Percentiles rank a stretch among this genome's conserved stretches.
These are phyloP conservation scores for Etheostoma perlongum DNA, from an alignment of 2,797 vertebrate species.

Conservation along the genomic window DNA sequence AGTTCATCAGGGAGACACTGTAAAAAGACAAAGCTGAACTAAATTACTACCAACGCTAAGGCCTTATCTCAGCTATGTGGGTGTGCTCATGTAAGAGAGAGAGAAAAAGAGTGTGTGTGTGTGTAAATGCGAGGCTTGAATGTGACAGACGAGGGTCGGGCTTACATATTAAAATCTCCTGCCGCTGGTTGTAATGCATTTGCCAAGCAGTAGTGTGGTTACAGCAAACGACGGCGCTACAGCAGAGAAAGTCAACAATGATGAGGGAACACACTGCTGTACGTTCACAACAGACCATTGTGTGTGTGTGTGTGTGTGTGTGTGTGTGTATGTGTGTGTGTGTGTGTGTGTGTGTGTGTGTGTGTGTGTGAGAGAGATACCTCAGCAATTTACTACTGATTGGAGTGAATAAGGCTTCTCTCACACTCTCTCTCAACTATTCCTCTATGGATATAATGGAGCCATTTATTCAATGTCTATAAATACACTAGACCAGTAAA, in stretches of 20 bases:
- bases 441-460: slow-evolving; percentile 41
- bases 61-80: slow-evolving; percentile 74
- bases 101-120: slow-evolving; percentile 12
- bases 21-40: slow-evolving; percentile 75
- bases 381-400: slow-evolving; percentile 42
- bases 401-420: slow-evolving; percentile 36
- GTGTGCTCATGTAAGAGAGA: slow-evolving; percentile 34
- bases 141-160: slow-evolving; percentile 53
- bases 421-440: slow-evolving; percentile 5
- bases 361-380: slow-evolving; percentile 16
- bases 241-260: neutral
- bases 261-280: slow-evolving; percentile 8
- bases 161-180: slow-evolving; percentile 57
- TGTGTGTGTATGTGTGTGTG: slow-evolving; percentile 22
- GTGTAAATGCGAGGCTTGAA: slow-evolving; percentile 36
- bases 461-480: slow-evolving; percentile 42
- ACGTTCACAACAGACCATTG: slow-evolving; percentile 6
- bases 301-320: slow-evolving; percentile 30
- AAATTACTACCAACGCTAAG: slow-evolving; percentile 71
- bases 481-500: slow-evolving; percentile 20
- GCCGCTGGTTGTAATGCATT: slow-evolving; percentile 55
- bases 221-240: neutral
- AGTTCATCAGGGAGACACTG: slow-evolving; percentile 68
- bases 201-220: slow-evolving; percentile 41
- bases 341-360: slow-evolving; percentile 10